These are phyloP conservation scores for Hesperia comma DNA, from an alignment of 2,888 invertebrate species.

Conservation along the genomic window DNA sequence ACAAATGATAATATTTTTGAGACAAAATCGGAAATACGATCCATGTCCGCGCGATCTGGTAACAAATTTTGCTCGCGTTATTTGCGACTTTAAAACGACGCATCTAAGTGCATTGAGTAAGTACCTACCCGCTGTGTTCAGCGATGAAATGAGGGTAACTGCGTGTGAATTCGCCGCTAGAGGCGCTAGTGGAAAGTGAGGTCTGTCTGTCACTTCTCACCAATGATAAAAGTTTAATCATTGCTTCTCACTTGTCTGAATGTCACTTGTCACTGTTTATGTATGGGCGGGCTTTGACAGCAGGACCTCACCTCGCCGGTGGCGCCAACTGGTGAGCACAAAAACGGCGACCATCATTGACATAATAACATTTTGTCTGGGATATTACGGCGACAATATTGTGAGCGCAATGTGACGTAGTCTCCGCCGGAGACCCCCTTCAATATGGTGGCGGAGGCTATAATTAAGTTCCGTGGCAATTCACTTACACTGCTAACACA, in stretches of 20 bases:
- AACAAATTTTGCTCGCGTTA: neutral
- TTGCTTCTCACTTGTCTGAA: too few species aligned
- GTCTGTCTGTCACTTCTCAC: too few species aligned
- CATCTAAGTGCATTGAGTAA: neutral
- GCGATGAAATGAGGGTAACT: neutral
- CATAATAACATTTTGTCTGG: slow-evolving; percentile 9
- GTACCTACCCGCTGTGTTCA: neutral
- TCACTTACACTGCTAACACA: neutral
- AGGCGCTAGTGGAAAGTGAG: too few species aligned
- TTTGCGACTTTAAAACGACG: neutral
- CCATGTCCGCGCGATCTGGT: neutral
- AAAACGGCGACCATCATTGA: too few species aligned
- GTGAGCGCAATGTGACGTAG: slow-evolving; percentile 7
- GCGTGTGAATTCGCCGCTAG: too few species aligned
- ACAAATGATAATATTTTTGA: too few species aligned
- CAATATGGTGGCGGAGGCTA: neutral
- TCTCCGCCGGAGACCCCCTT: neutral
- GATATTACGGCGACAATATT: slow-evolving; percentile 20
- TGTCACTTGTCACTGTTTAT: too few species aligned
- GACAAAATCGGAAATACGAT: too few species aligned
- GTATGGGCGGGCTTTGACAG: too few species aligned
- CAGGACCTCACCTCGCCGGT: too few species aligned
- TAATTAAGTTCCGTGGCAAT: neutral
- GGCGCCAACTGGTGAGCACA: too few species aligned
- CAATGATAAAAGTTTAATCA: too few species aligned